Conservation (phyloP, 2,113 vertebrate species). For the Cottus gobio region DNA sequence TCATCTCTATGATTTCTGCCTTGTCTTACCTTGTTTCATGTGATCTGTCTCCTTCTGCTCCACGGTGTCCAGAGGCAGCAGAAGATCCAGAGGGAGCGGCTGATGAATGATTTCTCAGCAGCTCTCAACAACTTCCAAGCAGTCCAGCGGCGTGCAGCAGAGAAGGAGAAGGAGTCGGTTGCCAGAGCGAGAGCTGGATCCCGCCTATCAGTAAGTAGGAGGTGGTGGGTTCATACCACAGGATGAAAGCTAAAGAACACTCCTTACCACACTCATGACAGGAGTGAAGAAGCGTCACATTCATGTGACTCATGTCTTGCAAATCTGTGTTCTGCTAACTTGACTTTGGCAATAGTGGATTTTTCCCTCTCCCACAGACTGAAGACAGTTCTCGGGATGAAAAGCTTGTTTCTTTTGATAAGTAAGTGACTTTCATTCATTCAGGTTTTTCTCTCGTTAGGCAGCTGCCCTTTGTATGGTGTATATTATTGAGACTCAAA, state of each 20-base stretch:
- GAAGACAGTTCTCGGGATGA: slow-evolving; percentile 91
- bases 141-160: slow-evolving; percentile 90
- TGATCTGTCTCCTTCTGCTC: neutral
- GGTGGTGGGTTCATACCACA: no score
- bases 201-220: slow-evolving; percentile 86
- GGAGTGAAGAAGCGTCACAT: neutral
- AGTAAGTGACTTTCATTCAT: slow-evolving; percentile 79
- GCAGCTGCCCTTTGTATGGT: neutral
- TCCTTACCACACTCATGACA: neutral
- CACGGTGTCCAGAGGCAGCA: slow-evolving; percentile 89
- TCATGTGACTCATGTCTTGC: neutral
- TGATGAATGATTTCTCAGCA: slow-evolving; percentile 96
- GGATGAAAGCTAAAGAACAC: neutral
- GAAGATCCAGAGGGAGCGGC: slow-evolving; percentile 94
- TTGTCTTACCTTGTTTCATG: neutral
- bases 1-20: neutral
- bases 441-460: neutral
- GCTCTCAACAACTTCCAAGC: slow-evolving; percentile 95
- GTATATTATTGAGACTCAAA: neutral
- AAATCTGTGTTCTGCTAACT: neutral
- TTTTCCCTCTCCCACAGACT: slow-evolving; percentile 76
- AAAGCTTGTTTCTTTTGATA: slow-evolving; percentile 94
- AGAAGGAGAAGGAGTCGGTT: slow-evolving; percentile 93
- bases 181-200: slow-evolving; percentile 92
- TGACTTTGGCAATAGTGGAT: slow-evolving; percentile 26